Evolutionary conservation across 1,140 invertebrate species (phyloP), one percentile per base, ranked within the genome.

Genomic region (Cryptotermes secundus): DNA sequence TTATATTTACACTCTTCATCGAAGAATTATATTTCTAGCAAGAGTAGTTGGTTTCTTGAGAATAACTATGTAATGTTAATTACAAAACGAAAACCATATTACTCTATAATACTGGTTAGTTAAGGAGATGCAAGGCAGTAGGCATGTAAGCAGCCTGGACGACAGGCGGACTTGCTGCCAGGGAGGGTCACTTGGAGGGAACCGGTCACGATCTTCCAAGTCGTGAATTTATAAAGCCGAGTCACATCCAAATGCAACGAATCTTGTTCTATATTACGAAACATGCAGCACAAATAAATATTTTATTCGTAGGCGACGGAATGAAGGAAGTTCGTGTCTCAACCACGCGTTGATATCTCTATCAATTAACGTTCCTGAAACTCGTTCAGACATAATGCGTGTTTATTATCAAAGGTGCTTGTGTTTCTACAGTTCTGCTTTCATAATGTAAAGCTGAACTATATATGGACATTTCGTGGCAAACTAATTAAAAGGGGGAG

Each of bases 71-170:
- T 7, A 59, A n/a, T 59, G 24, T 59, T 59, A 59, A 59, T 59
- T 59, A 59, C 53, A 22, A 19, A 7, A 59, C 53, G 26, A n/a
- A 59, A 59, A 59, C 26, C 26, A 16, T 59, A 59, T 59, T 59
- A 42, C 2, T 42, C 6, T 42, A 49, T 22, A 31, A 72, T 3
- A 16, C 59, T 31, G 59, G 26, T 7, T 31, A 14, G 59, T 72
- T 72, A 72, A 72, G 59, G n/a, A 72, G 59, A 72, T 31, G 59
- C 59, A 31, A 72, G 59, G 59, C n/a, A 72, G 59, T 72, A 72
- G 59, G 59, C 59, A n/a, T 31, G 59, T 9, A 72, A 1, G 26
- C 59, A 9, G 59, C 6, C 59, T 72, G 59, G 26, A 72, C 2
- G 59, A 26, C n/a, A 31, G 59, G 59, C n/a, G 26, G 59, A 14